phyloP scores from a whole-genome alignment of 2,888 invertebrate genomes.

The Escarpia spicata region DNA sequence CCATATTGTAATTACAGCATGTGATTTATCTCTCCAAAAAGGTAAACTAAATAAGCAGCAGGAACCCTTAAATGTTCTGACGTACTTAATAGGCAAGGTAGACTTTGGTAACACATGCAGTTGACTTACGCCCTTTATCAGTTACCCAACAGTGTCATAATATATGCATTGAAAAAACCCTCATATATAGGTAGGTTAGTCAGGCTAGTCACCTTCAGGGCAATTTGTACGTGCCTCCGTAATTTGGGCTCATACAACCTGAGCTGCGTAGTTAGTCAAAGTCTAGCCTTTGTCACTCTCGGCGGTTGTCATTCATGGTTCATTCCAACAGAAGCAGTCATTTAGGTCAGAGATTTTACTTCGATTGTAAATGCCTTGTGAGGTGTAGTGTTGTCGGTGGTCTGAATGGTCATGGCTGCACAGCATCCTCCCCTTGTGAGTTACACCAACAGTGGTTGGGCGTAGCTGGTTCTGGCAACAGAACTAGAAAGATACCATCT shows the following conservation, averaged over 20 bases:
- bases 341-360: not conserved
- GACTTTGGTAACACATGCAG: not conserved
- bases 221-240: not conserved
- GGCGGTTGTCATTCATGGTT: not conserved
- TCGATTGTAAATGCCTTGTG: not conserved
- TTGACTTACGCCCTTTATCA: not conserved
- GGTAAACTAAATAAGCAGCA: not conserved
- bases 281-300: not conserved
- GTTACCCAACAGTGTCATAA: not conserved
- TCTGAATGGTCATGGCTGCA: not conserved
- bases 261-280: not conserved
- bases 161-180: not conserved
- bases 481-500: not conserved
- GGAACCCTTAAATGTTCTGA: not conserved
- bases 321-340: not conserved
- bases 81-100: not conserved
- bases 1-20: no score
- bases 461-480: not conserved
- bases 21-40: no score
- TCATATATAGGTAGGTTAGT: not conserved
- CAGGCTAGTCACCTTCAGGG: not conserved
- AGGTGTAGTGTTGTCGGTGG: not conserved
- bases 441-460: not conserved
- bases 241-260: not conserved
- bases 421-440: not conserved